These are phyloP conservation scores for Parascotia fuliginaria DNA, from an alignment of 2,888 invertebrate species.

Conservation along the genomic window DNA sequence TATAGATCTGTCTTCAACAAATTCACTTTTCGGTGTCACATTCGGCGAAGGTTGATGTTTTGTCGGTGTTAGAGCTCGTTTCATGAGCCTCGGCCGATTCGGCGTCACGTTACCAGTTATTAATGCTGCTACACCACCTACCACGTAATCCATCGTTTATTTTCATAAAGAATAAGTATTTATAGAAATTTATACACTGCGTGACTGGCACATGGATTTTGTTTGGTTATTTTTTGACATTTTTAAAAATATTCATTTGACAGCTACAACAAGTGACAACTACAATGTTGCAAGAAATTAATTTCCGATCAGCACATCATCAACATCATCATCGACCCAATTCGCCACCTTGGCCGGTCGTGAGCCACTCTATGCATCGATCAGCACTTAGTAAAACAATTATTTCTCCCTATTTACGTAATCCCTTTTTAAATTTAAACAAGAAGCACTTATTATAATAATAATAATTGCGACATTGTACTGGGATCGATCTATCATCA, in stretches of 20 bases:
- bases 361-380: too few species aligned
- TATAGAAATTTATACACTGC: conserved; percentile 14
- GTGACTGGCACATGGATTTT: conserved; percentile 59
- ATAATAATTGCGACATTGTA: too few species aligned
- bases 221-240: conserved; percentile 39
- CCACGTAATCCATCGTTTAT: conserved; percentile 77
- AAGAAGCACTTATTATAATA: too few species aligned
- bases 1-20: conserved; percentile 72
- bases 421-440: too few species aligned
- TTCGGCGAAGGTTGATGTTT: conserved; percentile 77
- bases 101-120: conserved; percentile 85
- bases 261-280: conserved; percentile 6
- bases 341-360: too few species aligned
- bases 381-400: too few species aligned
- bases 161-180: conserved; percentile 21
- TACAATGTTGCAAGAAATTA: conserved; percentile 1
- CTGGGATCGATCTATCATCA: too few species aligned
- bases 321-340: too few species aligned
- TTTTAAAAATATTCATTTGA: conserved; percentile 27
- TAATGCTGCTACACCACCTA: conserved; percentile 86
- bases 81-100: conserved; percentile 77
- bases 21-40: conserved; percentile 78
- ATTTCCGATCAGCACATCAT: too few species aligned
- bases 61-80: conserved; percentile 73
- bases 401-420: too few species aligned